A percentile compares a stretch with the other conserved stretches of the same genome.
phyloP scores from a whole-genome alignment of 2,797 vertebrate species.

The Karalla daura region DNA sequence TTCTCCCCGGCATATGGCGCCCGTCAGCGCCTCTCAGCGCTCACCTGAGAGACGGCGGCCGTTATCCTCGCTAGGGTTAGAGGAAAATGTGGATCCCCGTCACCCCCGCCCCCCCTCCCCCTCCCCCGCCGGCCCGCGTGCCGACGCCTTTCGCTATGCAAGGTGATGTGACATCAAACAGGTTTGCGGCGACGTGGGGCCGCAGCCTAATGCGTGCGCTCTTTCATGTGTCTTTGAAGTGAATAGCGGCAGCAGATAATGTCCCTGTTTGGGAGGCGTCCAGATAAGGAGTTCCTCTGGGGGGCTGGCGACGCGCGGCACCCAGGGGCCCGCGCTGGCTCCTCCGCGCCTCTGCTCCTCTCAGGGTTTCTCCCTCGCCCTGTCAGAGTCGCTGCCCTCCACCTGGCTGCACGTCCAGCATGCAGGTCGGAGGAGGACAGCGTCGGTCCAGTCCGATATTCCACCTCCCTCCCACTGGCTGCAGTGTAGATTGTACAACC shows the following conservation, averaged over 20 bases:
- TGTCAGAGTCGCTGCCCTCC: conserved; percentile 35
- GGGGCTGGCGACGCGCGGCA: conserved; percentile 26
- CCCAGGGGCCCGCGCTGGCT: conserved; percentile 7
- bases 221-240: conserved; percentile 67
- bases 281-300: conserved; percentile 52
- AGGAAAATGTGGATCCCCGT: conserved; percentile 23
- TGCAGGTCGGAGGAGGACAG: conserved; percentile 65
- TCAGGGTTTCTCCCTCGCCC: conserved; percentile 23
- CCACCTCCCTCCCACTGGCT: conserved; percentile 18
- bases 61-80: conserved; percentile 7
- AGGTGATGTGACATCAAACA: conserved; percentile 66
- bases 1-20: conserved; percentile 65
- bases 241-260: conserved; percentile 58
- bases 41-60: conserved; percentile 44
- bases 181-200: conserved; percentile 41
- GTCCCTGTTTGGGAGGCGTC: conserved; percentile 52
- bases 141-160: conserved; percentile 30
- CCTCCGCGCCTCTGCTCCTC: conserved; percentile 10
- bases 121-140: background rate
- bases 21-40: conserved; percentile 72
- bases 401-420: conserved; percentile 39
- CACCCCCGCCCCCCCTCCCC: too few species aligned
- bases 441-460: conserved; percentile 65
- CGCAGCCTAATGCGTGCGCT: conserved; percentile 38
- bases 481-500: conserved; percentile 34